Percentiles rank a stretch among this genome's conserved stretches.
Evolutionary conservation across 2,113 vertebrate species (phyloP).

Genomic region (Microcebus griseorufus): DNA sequence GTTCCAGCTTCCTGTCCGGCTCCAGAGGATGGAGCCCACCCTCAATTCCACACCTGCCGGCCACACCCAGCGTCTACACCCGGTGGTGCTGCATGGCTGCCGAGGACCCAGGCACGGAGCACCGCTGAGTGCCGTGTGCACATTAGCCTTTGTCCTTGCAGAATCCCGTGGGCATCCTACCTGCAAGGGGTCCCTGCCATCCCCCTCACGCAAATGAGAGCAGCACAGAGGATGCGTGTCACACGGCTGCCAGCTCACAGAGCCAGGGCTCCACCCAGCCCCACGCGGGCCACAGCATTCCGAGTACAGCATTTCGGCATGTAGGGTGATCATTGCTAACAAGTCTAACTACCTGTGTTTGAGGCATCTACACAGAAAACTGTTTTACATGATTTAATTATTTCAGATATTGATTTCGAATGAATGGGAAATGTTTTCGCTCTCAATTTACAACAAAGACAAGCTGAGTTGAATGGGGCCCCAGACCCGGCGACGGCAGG

Average conservation of each 20-base stretch:
- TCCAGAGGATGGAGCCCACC: too few species aligned
- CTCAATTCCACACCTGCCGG: background rate
- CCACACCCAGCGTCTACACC: background rate
- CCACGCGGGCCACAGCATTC: background rate
- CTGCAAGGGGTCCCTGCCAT: fast-evolving
- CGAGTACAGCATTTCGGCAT: fast-evolving
- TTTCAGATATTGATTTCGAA: background rate
- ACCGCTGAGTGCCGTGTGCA: background rate
- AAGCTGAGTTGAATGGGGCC: fast-evolving
- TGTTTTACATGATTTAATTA: background rate
- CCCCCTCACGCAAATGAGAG: too few species aligned
- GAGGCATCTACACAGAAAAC: background rate
- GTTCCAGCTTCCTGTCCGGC: background rate
- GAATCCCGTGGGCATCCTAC: background rate
- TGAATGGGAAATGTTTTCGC: background rate
- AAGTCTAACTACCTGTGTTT: too few species aligned
- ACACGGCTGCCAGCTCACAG: fast-evolving
- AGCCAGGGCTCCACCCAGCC: background rate
- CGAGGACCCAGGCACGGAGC: background rate
- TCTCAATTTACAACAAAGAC: background rate
- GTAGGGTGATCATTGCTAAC: background rate
- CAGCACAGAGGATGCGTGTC: too few species aligned
- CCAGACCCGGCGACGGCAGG: fast-evolving
- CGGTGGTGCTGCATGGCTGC: background rate
- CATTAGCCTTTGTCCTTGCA: background rate